These are phyloP conservation scores for Latrodectus hesperus DNA, from an alignment of 2,888 invertebrate species.

Conservation along the genomic window DNA sequence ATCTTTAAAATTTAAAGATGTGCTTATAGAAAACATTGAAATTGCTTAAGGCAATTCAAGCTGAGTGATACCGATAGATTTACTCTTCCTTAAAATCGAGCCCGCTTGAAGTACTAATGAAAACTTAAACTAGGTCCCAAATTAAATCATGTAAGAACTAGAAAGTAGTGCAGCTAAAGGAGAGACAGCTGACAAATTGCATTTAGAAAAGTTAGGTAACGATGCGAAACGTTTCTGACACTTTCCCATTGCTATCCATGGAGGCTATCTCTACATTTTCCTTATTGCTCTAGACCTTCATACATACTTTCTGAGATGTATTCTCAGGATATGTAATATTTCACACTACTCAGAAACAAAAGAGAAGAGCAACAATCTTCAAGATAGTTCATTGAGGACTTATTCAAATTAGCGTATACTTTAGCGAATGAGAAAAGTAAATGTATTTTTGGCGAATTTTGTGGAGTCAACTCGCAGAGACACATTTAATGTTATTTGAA, in stretches of 20 bases:
- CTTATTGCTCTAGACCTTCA: slow-evolving; percentile 23
- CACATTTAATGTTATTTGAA: no score
- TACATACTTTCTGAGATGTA: slow-evolving; percentile 8
- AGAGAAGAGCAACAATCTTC: neutral
- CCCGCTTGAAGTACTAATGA: slow-evolving; percentile 45
- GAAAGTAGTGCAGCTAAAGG: slow-evolving; percentile 34
- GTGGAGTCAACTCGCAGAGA: no score
- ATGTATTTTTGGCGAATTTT: no score
- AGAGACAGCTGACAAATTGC: slow-evolving; percentile 63
- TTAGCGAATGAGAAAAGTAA: no score
- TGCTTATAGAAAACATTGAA: no score
- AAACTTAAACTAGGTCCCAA: slow-evolving; percentile 52
- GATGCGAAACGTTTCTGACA: slow-evolving; percentile 58
- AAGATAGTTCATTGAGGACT: neutral
- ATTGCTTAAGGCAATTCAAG: neutral
- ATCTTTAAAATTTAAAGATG: no score
- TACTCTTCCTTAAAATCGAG: slow-evolving; percentile 7
- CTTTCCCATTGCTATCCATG: slow-evolving; percentile 47
- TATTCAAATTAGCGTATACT: no score
- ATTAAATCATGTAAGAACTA: slow-evolving; percentile 62
- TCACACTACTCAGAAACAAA: neutral
- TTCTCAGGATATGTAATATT: neutral
- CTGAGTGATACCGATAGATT: neutral
- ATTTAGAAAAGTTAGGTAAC: slow-evolving; percentile 59
- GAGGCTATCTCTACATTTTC: slow-evolving; percentile 38